Evolutionary conservation across 2,113 vertebrate genomes (phyloP), one percentile per base, ranked within the genome.

Genomic region (Ophthalmolycus amberensis): DNA sequence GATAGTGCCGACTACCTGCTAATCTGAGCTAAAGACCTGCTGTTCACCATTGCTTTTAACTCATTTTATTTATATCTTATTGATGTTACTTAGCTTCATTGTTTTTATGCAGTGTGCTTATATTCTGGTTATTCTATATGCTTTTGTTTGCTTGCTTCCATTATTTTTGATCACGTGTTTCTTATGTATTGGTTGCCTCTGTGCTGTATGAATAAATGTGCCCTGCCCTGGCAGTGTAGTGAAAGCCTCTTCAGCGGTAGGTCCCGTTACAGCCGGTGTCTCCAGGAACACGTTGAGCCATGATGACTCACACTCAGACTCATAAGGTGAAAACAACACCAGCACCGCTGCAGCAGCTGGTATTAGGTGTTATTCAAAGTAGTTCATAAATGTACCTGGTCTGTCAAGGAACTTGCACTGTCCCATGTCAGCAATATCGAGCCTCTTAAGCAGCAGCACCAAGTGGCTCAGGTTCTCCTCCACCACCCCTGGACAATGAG

Each of bases 391-490:
- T 40, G 2, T 79, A 97, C 97, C 96, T 94, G 97, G 97, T 78
- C 95, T 92, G 90, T 94, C 97, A 67, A 99, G 89, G 93, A 99
- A 97, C 91, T 97, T 95, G 63, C 96, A 97, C 86, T 95, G 96
- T 70, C 97, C 90, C 56, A 99, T 91, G 66, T 97, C 97, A 0
- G 97, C 97, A 0, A 98, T 96, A 83, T 96, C 96, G 37, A 98
- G 95, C 78, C 97, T 96, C 91, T 99, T 99, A 80, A 99, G 92
- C 89, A 97, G 95, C 16, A 99, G 96, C 32, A 97, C 97, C 74
- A 94, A 58, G 92, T 93, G 91, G 92, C 94, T 97, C 79, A 99
- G 96, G 89, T 98, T 97, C 68, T 97, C 96, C 90, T 99, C 97
- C 0, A 94, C 87, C 29, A 99, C 95, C 1, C 95, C 95, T 0